Evolutionary conservation across 2,888 invertebrate species (phyloP), one percentile per base, ranked within the genome.

Genomic region (Brenthis daphne): DNA sequence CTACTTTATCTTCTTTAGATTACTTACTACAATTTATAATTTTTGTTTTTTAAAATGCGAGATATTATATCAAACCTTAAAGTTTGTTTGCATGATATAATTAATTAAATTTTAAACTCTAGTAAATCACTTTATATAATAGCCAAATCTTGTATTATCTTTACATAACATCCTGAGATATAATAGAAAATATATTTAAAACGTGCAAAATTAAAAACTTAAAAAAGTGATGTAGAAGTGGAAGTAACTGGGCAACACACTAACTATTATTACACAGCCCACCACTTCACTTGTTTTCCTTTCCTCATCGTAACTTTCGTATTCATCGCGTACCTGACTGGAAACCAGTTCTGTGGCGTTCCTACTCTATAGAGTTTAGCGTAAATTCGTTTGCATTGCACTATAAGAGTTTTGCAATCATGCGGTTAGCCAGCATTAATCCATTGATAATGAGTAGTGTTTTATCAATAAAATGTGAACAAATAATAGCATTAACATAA

Each of bases 251-350:
- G 60, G 43, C 65, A n/a, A 29, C 47, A 43, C 68, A 66, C 60
- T 56, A 69, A 58, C 65, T 71, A 70, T 68, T 72, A 73, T 67
- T 64, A 57, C 64, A 64, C 65, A 64, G 69, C 50, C 56, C 57
- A 64, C 56, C 57, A 66, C 66, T 68, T 67, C 57, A 69, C 69
- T 50, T 54, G 64, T 71, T 74, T 73, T 64, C 69, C 71, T 67
- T 73, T 74, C 65, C 37, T 43, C 37, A 64, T 70, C 64, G 65
- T 70, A 67, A 74, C 72, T 73, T 74, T 74, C 70, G 68, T 69
- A 70, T 73, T 69, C 72, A 71, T 60, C 54, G 57, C 58, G 57
- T 56, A 66, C 68, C 60, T 56, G 70, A 67, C 65, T 63, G 70
- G 55, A 70, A 74, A 75, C 75, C 65, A 68, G 73, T 73, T 73